Conservation (phyloP, 2,888 invertebrate genomes). For the Alcis repandata region DNA sequence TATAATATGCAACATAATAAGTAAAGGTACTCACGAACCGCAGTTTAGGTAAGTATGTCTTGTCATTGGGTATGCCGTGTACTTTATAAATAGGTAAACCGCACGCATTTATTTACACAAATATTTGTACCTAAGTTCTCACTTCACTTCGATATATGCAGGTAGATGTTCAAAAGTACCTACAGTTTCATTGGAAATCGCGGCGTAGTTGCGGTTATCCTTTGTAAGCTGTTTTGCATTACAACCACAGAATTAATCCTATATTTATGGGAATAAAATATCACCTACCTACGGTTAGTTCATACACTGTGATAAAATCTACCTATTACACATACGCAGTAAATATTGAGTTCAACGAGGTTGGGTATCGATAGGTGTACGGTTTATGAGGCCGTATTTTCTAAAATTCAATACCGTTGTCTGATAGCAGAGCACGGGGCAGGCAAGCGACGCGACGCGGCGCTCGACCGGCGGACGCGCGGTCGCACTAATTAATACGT, state of each 20-base stretch:
- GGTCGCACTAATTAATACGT: constrained; percentile 75
- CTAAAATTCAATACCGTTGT: constrained; percentile 71
- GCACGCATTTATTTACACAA: constrained; percentile 16
- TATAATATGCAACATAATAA: constrained; percentile 16
- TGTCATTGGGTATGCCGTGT: constrained; percentile 13
- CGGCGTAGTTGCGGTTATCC: constrained; percentile 21
- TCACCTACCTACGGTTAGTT: background rate
- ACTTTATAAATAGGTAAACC: constrained; percentile 29
- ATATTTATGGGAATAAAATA: background rate
- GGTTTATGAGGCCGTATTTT: constrained; percentile 63
- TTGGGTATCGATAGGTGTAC: constrained; percentile 33
- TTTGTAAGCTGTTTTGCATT: background rate
- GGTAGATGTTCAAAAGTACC: background rate
- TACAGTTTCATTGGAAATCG: constrained; percentile 11
- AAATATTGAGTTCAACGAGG: constrained; percentile 10
- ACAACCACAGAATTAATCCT: background rate
- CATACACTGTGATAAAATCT: background rate
- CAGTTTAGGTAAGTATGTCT: background rate
- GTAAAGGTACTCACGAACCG: background rate
- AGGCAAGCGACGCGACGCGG: constrained; percentile 12
- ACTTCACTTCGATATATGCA: constrained; percentile 5
- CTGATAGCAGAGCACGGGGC: constrained; percentile 39
- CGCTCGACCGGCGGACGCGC: constrained; percentile 42
- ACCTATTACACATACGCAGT: background rate
- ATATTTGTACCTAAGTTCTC: constrained; percentile 4